Conservation (phyloP, 2,888 invertebrate genomes). For the Monoplex corrugatus region DNA sequence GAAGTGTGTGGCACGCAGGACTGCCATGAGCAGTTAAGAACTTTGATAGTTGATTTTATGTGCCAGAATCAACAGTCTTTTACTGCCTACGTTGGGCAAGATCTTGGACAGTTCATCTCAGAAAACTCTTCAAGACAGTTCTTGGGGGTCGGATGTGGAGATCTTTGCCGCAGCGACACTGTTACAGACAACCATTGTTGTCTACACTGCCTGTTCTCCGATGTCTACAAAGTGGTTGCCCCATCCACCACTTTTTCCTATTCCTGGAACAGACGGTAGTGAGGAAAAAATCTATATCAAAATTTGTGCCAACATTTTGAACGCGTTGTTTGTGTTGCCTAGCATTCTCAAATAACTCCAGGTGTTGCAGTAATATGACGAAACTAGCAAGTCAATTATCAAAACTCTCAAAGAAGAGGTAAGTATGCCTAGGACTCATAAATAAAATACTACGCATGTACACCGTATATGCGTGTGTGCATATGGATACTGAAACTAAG, state of each 20-base stretch:
- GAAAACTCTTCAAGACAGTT: no score
- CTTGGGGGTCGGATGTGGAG: not conserved
- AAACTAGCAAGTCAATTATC: not conserved
- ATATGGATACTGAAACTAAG: no score
- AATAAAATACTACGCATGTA: no score
- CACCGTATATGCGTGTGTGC: no score
- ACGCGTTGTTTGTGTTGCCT: not conserved
- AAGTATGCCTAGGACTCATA: conserved; percentile 2
- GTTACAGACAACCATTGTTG: not conserved
- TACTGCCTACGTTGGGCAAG: no score
- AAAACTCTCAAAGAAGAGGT: not conserved
- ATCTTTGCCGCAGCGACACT: not conserved
- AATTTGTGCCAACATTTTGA: conserved; percentile 13
- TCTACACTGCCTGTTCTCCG: not conserved
- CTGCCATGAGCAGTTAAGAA: no score
- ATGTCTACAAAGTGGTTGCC: not conserved
- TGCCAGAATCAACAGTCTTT: no score
- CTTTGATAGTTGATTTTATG: no score
- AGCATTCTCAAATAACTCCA: no score
- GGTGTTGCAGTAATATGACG: no score
- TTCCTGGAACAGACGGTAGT: not conserved
- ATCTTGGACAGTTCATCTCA: no score
- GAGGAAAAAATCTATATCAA: not conserved
- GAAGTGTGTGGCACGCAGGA: no score
- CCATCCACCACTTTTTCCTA: conserved; percentile 6